These are phyloP conservation scores for Eumacrocentrus americanus DNA, from an alignment of 2,888 invertebrate genomes.

Conservation along the genomic window DNA sequence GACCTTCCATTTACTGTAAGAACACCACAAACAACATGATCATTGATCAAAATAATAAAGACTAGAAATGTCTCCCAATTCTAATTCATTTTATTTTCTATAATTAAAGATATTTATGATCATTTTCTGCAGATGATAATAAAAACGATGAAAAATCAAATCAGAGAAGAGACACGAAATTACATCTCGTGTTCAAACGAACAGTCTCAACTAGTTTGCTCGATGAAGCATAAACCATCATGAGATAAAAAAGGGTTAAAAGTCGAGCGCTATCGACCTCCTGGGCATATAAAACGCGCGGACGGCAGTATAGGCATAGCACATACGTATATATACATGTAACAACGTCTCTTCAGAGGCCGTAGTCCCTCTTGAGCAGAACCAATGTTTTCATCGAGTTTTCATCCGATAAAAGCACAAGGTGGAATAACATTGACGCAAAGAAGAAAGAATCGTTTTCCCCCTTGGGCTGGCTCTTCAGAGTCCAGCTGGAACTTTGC, in stretches of 20 bases:
- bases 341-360: not conserved
- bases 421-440: slow-evolving; percentile 34
- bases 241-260: not conserved
- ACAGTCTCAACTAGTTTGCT: slow-evolving; percentile 5
- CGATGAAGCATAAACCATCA: slow-evolving; percentile 8
- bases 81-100: too few species aligned
- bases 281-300: slow-evolving; percentile 1
- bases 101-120: too few species aligned
- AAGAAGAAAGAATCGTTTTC: slow-evolving; percentile 33
- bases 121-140: too few species aligned
- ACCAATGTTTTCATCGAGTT: slow-evolving; percentile 36
- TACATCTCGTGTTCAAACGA: not conserved
- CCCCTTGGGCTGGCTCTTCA: not conserved
- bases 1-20: too few species aligned
- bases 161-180: not conserved
- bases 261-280: slow-evolving; percentile 24
- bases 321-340: not conserved
- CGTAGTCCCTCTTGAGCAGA: slow-evolving; percentile 1
- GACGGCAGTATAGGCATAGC: too few species aligned
- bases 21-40: too few species aligned
- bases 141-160: not conserved
- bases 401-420: slow-evolving; percentile 31
- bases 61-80: too few species aligned
- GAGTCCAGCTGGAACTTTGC: slow-evolving; percentile 19
- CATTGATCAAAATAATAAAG: too few species aligned